phyloP scores from a whole-genome alignment of 1,140 invertebrate genomes.

The Pseudomyrmex pallidus region DNA sequence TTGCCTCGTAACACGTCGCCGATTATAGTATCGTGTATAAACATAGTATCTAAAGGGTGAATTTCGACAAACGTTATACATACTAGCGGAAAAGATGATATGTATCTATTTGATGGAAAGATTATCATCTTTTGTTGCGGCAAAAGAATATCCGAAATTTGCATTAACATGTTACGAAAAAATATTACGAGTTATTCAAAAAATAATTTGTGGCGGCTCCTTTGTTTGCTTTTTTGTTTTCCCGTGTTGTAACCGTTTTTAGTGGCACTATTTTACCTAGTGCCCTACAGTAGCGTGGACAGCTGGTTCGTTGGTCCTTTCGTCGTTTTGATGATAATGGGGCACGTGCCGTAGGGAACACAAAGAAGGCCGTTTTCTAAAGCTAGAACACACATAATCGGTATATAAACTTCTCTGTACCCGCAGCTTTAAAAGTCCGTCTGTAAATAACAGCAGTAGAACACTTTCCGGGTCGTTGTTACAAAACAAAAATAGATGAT shows the following conservation, averaged over 20 bases:
- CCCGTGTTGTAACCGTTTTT: slow-evolving; percentile 1
- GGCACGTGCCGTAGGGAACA: slow-evolving; percentile 48
- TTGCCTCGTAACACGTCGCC: neutral
- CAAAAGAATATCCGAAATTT: neutral
- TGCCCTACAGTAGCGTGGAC: slow-evolving; percentile 30
- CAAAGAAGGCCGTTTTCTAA: slow-evolving; percentile 29
- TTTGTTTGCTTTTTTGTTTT: slow-evolving; percentile 14
- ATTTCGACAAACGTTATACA: slow-evolving; percentile 21
- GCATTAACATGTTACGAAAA: neutral
- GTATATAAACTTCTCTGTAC: slow-evolving; percentile 13
- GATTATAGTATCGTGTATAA: neutral
- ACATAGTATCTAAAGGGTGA: slow-evolving; percentile 18
- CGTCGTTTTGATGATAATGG: slow-evolving; percentile 40
- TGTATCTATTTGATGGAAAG: neutral
- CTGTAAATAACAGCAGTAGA: slow-evolving; percentile 31
- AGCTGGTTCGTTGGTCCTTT: slow-evolving; percentile 33
- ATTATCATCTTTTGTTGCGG: neutral
- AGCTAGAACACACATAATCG: slow-evolving; percentile 13
- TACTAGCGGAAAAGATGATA: too few species aligned
- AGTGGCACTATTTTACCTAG: slow-evolving; percentile 2
- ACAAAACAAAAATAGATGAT: neutral
- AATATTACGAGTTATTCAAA: neutral
- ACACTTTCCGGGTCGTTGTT: neutral
- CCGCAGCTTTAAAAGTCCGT: slow-evolving; percentile 35
- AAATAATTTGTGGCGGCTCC: neutral